These are phyloP conservation scores for Coryphaenoides rupestris DNA, from an alignment of 2,113 vertebrate species.

Conservation along the genomic window DNA sequence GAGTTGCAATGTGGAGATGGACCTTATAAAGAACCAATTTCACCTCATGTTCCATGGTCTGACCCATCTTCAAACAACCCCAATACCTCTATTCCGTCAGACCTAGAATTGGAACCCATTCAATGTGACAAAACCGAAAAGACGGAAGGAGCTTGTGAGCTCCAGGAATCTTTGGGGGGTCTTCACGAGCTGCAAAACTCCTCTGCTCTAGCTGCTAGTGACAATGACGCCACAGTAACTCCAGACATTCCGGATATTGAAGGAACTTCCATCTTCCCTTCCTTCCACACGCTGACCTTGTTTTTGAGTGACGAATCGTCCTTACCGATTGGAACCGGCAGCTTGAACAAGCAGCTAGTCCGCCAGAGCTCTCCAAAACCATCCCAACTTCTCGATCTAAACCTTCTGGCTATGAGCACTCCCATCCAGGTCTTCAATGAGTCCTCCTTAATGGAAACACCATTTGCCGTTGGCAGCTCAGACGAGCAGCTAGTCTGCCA, in stretches of 20 bases:
- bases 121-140: neutral
- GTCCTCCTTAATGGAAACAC: neutral
- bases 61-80: conserved; percentile 6
- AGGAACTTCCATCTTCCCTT: conserved; percentile 17
- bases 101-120: conserved; percentile 2
- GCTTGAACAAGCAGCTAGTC: neutral
- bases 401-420: neutral
- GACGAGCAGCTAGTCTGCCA: conserved; percentile 1
- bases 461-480: neutral
- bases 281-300: conserved; percentile 36
- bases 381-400: conserved; percentile 28
- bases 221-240: neutral
- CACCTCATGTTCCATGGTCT: neutral
- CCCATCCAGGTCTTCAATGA: neutral
- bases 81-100: neutral
- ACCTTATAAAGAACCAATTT: neutral
- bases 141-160: neutral
- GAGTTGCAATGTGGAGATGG: conserved; percentile 3
- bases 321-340: neutral
- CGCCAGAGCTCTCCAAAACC: conserved; percentile 45
- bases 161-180: neutral
- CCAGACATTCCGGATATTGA: conserved; percentile 12
- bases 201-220: neutral
- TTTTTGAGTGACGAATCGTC: conserved; percentile 30
- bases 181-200: neutral